Percentiles rank a stretch among this genome's conserved stretches.
These are phyloP conservation scores for Eulemur albifrons DNA, from an alignment of 2,797 vertebrate species.

Conservation along the genomic window DNA sequence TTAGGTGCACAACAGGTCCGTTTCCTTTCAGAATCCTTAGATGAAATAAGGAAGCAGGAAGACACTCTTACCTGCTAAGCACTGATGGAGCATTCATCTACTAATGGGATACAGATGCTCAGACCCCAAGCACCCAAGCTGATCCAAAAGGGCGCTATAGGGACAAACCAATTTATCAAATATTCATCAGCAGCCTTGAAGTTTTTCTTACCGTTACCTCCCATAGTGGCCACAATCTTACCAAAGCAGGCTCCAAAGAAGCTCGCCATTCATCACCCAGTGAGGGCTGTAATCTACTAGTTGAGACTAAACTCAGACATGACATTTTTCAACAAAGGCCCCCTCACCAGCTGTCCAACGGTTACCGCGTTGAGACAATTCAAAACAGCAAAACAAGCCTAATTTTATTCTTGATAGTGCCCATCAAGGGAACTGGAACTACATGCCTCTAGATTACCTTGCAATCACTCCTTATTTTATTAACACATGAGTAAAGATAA, in stretches of 20 bases:
- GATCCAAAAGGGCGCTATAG: neutral
- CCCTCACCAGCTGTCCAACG: neutral
- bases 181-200: neutral
- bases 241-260: neutral
- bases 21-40: neutral
- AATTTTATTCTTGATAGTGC: neutral
- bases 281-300: neutral
- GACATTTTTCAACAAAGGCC: neutral
- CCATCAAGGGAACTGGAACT: neutral
- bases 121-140: neutral
- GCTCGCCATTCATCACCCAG: neutral
- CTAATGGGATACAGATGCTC: neutral
- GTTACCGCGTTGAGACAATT: neutral
- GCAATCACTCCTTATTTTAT: neutral
- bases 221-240: neutral
- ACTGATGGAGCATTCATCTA: neutral
- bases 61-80: neutral
- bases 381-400: neutral
- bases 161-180: neutral
- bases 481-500: neutral
- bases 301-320: neutral
- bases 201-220: neutral
- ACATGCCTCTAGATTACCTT: neutral
- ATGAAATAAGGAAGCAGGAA: neutral
- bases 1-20: neutral